phyloP scores from a whole-genome alignment of 2,797 vertebrate genomes.

The Danionella dracula region DNA sequence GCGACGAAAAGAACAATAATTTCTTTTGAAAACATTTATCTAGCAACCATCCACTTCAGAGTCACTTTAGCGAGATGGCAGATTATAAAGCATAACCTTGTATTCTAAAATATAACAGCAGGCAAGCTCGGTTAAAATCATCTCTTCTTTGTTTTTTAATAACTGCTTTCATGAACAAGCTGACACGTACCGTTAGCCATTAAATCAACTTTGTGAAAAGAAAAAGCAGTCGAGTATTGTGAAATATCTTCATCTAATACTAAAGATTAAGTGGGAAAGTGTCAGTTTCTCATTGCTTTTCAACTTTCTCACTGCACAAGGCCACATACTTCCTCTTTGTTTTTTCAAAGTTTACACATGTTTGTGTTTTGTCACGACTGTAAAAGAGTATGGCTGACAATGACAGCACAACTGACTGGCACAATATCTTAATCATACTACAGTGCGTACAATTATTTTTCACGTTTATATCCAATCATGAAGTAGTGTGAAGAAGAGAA shows the following conservation, averaged over 20 bases:
- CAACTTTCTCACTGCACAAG: neutral
- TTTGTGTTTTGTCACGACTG: neutral
- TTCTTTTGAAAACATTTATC: constrained; percentile 78
- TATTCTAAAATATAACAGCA: constrained; percentile 68
- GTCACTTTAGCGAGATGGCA: constrained; percentile 72
- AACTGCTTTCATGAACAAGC: constrained; percentile 28
- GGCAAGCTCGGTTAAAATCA: constrained; percentile 43
- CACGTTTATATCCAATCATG: neutral
- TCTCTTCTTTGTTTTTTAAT: constrained; percentile 30
- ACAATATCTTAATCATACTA: neutral
- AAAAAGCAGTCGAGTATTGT: neutral
- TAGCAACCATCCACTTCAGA: constrained; percentile 67
- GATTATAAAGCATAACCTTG: constrained; percentile 78
- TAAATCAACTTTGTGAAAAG: neutral
- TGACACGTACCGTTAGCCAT: constrained; percentile 7
- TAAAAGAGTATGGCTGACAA: constrained; percentile 10
- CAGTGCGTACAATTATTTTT: neutral
- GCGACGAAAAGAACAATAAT: constrained; percentile 79
- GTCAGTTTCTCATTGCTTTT: neutral
- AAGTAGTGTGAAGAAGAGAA: neutral
- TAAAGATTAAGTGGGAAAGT: neutral
- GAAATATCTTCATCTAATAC: constrained; percentile 15
- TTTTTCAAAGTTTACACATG: neutral
- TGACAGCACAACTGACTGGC: neutral
- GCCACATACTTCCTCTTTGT: neutral